These are phyloP conservation scores for Caenorhabditis macrosperma DNA, from an alignment of 2,888 invertebrate genomes.

Conservation along the genomic window DNA sequence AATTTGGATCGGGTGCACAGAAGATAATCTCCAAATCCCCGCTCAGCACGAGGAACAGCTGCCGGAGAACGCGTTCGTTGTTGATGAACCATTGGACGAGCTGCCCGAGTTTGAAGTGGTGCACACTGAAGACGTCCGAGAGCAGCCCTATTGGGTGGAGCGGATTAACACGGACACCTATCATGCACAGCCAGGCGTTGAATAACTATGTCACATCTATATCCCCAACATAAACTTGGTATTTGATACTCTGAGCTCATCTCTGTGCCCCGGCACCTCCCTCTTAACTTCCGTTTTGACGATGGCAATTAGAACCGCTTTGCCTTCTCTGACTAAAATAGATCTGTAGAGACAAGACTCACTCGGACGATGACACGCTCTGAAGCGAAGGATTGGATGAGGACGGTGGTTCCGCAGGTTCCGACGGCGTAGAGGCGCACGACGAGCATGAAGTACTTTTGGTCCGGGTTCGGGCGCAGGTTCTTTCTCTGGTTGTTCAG, in stretches of 20 bases:
- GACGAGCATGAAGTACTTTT: constrained; percentile 83
- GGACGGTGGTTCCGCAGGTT: constrained; percentile 71
- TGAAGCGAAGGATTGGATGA: constrained; percentile 88
- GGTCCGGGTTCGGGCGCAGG: constrained; percentile 98
- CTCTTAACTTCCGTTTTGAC: background rate
- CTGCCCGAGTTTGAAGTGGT: constrained; percentile 74
- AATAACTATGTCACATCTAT: constrained; percentile 3
- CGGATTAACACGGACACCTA: constrained; percentile 71
- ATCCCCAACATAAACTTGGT: constrained; percentile 18
- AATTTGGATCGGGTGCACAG: constrained; percentile 73
- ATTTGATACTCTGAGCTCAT: constrained; percentile 8
- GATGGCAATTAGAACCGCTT: background rate
- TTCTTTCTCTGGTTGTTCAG: constrained; percentile 99
- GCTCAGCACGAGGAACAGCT: constrained; percentile 24
- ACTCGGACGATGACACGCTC: constrained; percentile 97
- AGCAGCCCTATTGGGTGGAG: constrained; percentile 74
- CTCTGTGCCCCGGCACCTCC: background rate
- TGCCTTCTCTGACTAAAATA: background rate
- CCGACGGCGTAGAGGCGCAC: constrained; percentile 85
- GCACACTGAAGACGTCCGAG: constrained; percentile 58
- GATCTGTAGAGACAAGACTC: constrained; percentile 80
- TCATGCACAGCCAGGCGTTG: constrained; percentile 26
- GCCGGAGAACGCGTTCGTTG: constrained; percentile 2
- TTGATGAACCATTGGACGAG: constrained; percentile 55
- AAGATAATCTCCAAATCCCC: constrained; percentile 70